Evolutionary conservation across 2,797 vertebrate genomes (phyloP).

Genomic region (Potorous gilbertii): DNA sequence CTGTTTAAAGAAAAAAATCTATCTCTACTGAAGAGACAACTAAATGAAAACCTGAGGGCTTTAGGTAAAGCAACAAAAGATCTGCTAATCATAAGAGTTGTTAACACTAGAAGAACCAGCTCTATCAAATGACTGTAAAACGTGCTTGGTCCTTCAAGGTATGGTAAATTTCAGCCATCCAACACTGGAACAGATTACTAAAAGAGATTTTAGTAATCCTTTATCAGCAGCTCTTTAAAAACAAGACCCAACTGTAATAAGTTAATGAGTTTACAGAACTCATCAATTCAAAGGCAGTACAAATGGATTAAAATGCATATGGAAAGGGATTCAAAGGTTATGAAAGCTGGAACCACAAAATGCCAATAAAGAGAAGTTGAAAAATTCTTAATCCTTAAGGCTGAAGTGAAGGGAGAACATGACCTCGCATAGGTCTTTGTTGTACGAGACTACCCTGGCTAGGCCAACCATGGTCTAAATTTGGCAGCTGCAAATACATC

Average conservation of each 20-base stretch:
- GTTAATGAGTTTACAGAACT: background rate
- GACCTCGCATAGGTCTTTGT: background rate
- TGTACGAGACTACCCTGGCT: background rate
- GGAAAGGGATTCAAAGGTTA: background rate
- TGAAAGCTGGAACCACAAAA: background rate
- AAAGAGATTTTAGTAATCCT: background rate
- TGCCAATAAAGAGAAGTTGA: background rate
- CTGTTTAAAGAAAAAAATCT: slow-evolving; percentile 24
- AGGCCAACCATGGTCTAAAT: background rate
- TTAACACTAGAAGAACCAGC: background rate
- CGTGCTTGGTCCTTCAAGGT: background rate
- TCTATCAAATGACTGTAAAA: background rate
- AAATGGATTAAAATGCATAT: background rate
- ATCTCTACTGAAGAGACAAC: background rate
- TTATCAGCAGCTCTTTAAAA: slow-evolving; percentile 1
- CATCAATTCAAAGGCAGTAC: background rate
- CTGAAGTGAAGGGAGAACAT: background rate
- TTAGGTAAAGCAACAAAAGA: background rate
- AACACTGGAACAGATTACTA: background rate
- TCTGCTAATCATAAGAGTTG: background rate
- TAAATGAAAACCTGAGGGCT: background rate
- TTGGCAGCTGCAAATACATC: background rate
- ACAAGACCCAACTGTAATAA: background rate
- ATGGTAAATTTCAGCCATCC: background rate
- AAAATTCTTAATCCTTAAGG: background rate